Evolutionary conservation across 2,888 invertebrate species (phyloP), one percentile per base, ranked within the genome.

Genomic region (Miltochrista miniata): DNA sequence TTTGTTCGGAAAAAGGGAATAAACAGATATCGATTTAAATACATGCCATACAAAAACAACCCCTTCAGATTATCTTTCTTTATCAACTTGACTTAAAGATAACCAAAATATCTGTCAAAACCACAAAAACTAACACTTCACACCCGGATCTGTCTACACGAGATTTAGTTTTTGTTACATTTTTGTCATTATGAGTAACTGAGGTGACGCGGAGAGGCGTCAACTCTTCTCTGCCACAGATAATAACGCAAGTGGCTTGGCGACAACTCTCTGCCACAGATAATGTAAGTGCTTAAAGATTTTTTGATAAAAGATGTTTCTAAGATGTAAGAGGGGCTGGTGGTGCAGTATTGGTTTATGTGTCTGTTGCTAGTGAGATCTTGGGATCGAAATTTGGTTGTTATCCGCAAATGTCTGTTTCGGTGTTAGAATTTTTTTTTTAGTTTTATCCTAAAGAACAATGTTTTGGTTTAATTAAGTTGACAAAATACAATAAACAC

Each of bases 71-170:
- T 8, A 10, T 15, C 11, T n/a, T 8, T 15, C 11, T n/a, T 8
- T 38, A 13, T 24, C 0, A 38, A 18, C n/a, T n/a, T 11, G 18
- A 11, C 9, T n/a, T 38, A 38, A 14, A 35, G 35, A 11, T 24
- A 36, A 29, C 35, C 10, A n/a, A 36, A 35, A 33, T 33, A 44
- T 44, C 29, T 29, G n/a, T 44, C 29, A 24, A 44, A 44, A 33
- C 13, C 13, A 35, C 44, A 36, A 36, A 35, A 29, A 30, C 13
- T 34, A 36, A 36, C 44, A 14, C 29, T 45, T 45, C 24, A 45
- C 44, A 45, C 44, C 36, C 36, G 8, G 11, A 45, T 45, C 44
- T 36, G 36, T 45, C 30, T 24, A 14, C 44, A 45, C 12, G 14
- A 7, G 11, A 36, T 45, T 45, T 36, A 29, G 29, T 14, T 18